These are phyloP conservation scores for Catharus ustulatus DNA, from an alignment of 2,797 vertebrate genomes.

Conservation along the genomic window DNA sequence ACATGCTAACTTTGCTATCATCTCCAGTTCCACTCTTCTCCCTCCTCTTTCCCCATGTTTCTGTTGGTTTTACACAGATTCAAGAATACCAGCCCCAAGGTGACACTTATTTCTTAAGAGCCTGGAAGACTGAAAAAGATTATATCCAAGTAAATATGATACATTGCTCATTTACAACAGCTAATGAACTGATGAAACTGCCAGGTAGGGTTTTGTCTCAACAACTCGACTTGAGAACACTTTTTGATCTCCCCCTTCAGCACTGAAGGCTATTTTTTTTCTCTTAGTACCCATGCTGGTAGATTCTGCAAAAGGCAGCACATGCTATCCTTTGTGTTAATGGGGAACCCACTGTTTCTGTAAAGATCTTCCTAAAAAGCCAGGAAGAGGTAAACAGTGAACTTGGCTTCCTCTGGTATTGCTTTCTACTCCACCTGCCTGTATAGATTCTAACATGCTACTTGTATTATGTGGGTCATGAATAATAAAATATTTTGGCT, in stretches of 20 bases:
- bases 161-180: slow-evolving; percentile 9
- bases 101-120: background rate
- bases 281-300: background rate
- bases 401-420: background rate
- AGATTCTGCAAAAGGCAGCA: background rate
- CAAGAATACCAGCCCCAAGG: background rate
- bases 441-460: background rate
- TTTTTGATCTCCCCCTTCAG: slow-evolving; percentile 36
- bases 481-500: slow-evolving; percentile 24
- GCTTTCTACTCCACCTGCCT: background rate
- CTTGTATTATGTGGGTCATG: background rate
- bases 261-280: slow-evolving; percentile 6
- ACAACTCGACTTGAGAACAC: slow-evolving; percentile 11
- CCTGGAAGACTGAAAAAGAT: background rate
- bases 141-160: slow-evolving; percentile 35
- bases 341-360: background rate
- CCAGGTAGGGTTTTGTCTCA: slow-evolving; percentile 2
- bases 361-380: slow-evolving; percentile 11
- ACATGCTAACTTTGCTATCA: slow-evolving; percentile 32
- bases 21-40: background rate
- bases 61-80: slow-evolving; percentile 14
- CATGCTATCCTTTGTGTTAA: background rate
- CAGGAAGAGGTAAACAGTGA: slow-evolving; percentile 14
- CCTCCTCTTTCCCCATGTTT: background rate
- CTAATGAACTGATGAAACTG: slow-evolving; percentile 15